Base-by-base conservation (phyloP, 1,140 invertebrate species). In the Pseudomyrmex cubaensis region DNA sequence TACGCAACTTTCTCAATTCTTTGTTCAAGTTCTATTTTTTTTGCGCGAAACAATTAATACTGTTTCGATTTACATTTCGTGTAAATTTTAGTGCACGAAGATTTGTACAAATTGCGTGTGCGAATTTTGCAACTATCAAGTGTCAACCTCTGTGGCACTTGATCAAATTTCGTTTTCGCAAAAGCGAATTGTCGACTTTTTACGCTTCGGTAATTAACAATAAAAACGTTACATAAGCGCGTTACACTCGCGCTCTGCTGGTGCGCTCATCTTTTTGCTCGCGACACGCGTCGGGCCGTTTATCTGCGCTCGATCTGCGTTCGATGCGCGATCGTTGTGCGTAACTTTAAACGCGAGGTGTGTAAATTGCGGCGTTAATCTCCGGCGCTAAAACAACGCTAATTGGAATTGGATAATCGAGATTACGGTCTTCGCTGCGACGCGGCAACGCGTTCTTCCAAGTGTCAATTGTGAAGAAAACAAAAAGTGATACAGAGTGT, bases 171-270 rank as follows among this genome's bases (percentile, higher is more conserved):
- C 12, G 7, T 15, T 35, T 64, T 9, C 20, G 25, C 17, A 13
- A 50, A 13, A 44, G 48, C 63, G 46, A 67, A 44, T 20, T 77
- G 35, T 78, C 50, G 35, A n/a, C 35, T 35, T n/a, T 44, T 20
- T 61, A 82, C 25, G 44, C 59, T 59, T 54, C 56, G 17, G 5
- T 13, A 35, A 73, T 35, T 35, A 35, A 50, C 67, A 56, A 82
- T 73, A 73, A 73, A 67, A 82, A 80, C 44, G 67, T 80, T 80
- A 73, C 2, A 61, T 80, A 80, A 80, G 57, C 17, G 25, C 54
- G 35, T 35, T 35, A 35, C 7, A 80, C 67, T 69, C 22, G 59
- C 12, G n/a, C n/a, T n/a, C n/a, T n/a, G 59, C 15, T 25, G 48
- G 22, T 70, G 25, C 12, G 22, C 35, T 5, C 35, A 7, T 35